A percentile compares a stretch with the other conserved stretches of the same genome.
These are phyloP conservation scores for Timema podura DNA, from an alignment of 2,888 invertebrate genomes.

Conservation along the genomic window DNA sequence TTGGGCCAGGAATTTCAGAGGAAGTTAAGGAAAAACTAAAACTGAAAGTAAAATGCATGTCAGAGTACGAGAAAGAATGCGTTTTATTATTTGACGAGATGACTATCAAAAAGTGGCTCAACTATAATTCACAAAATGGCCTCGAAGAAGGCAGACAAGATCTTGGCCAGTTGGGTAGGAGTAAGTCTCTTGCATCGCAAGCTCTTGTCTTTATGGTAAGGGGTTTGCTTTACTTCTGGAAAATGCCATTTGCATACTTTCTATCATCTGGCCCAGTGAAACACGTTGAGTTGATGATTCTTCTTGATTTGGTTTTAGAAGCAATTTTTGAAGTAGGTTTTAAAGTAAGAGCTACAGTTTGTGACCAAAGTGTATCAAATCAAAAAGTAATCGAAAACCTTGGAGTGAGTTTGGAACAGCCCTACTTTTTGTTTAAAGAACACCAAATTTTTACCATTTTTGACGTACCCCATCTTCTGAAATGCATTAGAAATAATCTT, in stretches of 20 bases:
- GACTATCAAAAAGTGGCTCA: slow-evolving; percentile 32
- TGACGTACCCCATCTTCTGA: slow-evolving; percentile 33
- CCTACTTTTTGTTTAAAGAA: slow-evolving; percentile 25
- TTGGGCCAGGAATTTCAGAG: slow-evolving; percentile 33
- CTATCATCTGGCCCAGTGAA: slow-evolving; percentile 28
- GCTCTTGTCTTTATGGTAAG: slow-evolving; percentile 35
- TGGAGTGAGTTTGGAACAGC: slow-evolving; percentile 30
- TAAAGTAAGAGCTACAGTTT: slow-evolving; percentile 32
- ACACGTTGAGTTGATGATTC: slow-evolving; percentile 21
- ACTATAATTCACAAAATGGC: slow-evolving; percentile 33
- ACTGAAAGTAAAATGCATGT: slow-evolving; percentile 35
- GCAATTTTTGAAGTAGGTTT: no score
- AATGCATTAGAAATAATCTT: slow-evolving; percentile 34
- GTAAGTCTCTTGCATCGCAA: slow-evolving; percentile 31
- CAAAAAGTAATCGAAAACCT: slow-evolving; percentile 29
- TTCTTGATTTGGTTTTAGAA: slow-evolving; percentile 31
- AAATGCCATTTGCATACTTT: slow-evolving; percentile 34
- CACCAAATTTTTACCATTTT: slow-evolving; percentile 32
- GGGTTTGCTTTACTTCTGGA: slow-evolving; percentile 34
- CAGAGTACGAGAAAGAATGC: slow-evolving; percentile 31
- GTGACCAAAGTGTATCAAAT: slow-evolving; percentile 34
- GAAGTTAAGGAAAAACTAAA: slow-evolving; percentile 32
- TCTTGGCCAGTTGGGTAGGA: slow-evolving; percentile 31
- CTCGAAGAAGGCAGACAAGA: slow-evolving; percentile 34
- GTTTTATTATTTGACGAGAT: slow-evolving; percentile 36